phyloP scores from a whole-genome alignment of 2,888 invertebrate genomes.

The Orchesellides sinensis region DNA sequence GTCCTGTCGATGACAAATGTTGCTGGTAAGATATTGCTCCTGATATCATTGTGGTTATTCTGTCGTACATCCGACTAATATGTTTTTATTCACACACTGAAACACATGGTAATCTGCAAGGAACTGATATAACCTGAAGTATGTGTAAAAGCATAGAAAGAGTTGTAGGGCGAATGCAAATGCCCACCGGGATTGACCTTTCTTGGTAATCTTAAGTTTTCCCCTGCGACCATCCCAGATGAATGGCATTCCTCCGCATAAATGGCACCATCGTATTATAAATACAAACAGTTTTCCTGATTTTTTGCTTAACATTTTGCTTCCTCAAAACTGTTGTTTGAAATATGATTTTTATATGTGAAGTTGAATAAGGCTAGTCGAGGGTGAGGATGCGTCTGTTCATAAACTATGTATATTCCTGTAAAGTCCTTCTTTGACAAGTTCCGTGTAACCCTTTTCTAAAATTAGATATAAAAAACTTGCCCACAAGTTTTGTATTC shows the following conservation, averaged over 20 bases:
- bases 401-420: too few species aligned
- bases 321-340: too few species aligned
- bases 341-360: neutral
- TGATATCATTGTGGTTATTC: too few species aligned
- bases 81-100: neutral
- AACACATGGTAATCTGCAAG: neutral
- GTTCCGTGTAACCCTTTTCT: too few species aligned
- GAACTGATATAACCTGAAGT: neutral
- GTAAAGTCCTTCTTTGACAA: too few species aligned
- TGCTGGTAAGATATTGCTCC: too few species aligned
- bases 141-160: neutral
- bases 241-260: conserved; percentile 57
- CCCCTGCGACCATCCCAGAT: conserved; percentile 45
- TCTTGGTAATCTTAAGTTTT: neutral
- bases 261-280: conserved; percentile 36
- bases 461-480: too few species aligned
- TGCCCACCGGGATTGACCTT: conserved; percentile 21
- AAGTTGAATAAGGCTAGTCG: too few species aligned
- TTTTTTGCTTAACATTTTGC: conserved; percentile 50
- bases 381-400: too few species aligned
- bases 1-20: too few species aligned
- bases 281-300: conserved; percentile 34
- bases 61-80: too few species aligned
- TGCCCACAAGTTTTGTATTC: too few species aligned
- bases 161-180: conserved; percentile 28